Percentiles rank a stretch among this genome's conserved stretches.
These are phyloP conservation scores for Tachyglossus aculeatus DNA, from an alignment of 2,797 vertebrate genomes.

Conservation along the genomic window DNA sequence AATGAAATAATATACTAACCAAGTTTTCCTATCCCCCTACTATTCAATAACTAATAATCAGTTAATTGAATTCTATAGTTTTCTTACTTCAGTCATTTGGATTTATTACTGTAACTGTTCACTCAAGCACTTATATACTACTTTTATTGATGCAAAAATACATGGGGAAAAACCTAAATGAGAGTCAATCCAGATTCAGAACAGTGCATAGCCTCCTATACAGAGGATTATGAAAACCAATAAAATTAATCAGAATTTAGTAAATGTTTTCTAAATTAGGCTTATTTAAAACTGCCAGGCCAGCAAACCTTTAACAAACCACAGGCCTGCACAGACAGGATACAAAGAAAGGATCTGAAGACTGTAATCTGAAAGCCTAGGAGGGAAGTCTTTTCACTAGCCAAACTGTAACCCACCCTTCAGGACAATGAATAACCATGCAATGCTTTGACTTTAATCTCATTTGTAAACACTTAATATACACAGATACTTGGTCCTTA, in stretches of 20 bases:
- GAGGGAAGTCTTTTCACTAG: not conserved
- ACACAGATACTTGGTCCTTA: constrained; percentile 17
- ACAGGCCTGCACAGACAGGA: rapidly evolving
- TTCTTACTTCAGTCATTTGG: too few species aligned
- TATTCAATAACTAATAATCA: too few species aligned
- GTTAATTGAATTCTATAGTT: too few species aligned
- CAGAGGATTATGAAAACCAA: rapidly evolving
- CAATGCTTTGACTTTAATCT: not conserved
- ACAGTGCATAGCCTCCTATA: not conserved
- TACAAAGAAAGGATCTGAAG: not conserved
- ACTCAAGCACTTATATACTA: too few species aligned
- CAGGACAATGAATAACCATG: not conserved
- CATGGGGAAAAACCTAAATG: too few species aligned
- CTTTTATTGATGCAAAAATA: too few species aligned
- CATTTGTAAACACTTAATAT: not conserved
- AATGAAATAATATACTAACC: too few species aligned
- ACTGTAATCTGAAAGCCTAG: not conserved
- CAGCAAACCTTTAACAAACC: not conserved
- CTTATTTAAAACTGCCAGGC: rapidly evolving
- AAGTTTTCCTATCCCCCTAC: too few species aligned
- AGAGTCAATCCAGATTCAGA: too few species aligned
- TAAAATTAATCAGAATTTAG: too few species aligned
- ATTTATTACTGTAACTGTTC: too few species aligned
- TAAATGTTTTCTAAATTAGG: too few species aligned
- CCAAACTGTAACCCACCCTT: not conserved